Percentiles rank a stretch among this genome's conserved stretches.
Conservation (phyloP, 2,113 vertebrate species). For the Caranx melampygus region DNA sequence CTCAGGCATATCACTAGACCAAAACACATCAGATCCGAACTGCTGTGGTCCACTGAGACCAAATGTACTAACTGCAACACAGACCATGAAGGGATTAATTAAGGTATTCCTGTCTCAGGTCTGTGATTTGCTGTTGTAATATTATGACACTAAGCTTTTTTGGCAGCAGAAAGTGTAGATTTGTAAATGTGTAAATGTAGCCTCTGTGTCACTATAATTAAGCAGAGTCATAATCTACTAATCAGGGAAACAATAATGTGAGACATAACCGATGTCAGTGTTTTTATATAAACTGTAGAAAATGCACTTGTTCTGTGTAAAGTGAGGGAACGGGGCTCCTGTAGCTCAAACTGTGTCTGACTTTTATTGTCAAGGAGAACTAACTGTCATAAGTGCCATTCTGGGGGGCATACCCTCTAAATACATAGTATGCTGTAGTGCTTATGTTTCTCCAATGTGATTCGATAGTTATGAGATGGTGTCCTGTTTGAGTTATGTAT, state of each 20-base stretch:
- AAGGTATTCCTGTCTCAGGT: slow-evolving; percentile 31
- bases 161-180: slow-evolving; percentile 40
- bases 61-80: slow-evolving; percentile 50
- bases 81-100: slow-evolving; percentile 57
- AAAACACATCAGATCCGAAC: slow-evolving; percentile 36
- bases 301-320: slow-evolving; percentile 9
- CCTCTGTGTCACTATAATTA: slow-evolving; percentile 11
- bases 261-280: slow-evolving; percentile 11
- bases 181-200: slow-evolving; percentile 48
- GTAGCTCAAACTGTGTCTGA: background rate
- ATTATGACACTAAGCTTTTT: slow-evolving; percentile 29
- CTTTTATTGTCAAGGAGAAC: slow-evolving; percentile 35
- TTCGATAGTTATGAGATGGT: slow-evolving; percentile 9
- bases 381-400: slow-evolving; percentile 70
- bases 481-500: slow-evolving; percentile 29
- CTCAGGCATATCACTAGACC: slow-evolving; percentile 38
- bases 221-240: slow-evolving; percentile 33
- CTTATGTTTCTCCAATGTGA: slow-evolving; percentile 18
- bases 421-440: slow-evolving; percentile 18
- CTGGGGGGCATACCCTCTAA: slow-evolving; percentile 19
- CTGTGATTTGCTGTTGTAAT: slow-evolving; percentile 30
- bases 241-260: slow-evolving; percentile 33
- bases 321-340: background rate
- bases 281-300: slow-evolving; percentile 27
- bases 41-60: slow-evolving; percentile 47